Evolutionary conservation across 1,140 invertebrate genomes (phyloP), one percentile per base, ranked within the genome.

Genomic region (Nixonia krombeini): DNA sequence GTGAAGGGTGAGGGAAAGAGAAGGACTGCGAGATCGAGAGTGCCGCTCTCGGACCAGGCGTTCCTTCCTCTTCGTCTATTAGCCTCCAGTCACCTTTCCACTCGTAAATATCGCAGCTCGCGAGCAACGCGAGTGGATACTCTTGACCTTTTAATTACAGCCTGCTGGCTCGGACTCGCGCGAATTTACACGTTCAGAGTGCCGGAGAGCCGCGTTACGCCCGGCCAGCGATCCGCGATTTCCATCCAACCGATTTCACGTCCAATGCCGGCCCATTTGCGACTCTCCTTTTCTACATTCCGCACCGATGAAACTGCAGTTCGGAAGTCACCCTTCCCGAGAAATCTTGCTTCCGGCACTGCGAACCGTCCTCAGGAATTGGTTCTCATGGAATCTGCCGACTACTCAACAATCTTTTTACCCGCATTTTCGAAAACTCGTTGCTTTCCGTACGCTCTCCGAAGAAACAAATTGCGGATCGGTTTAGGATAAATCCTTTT

Each of bases 11-110:
- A 16, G 29, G 25, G 41, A 29, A 42, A 13, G 53, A 50, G 46
- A 46, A 13, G 23, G n/a, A 37, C 4, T 21, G 21, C 13, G 47
- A 52, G 52, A 61, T 63, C 33, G 28, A 47, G 33, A 56, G 44
- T 42, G 41, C 26, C 6, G 21, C 21, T 3, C 6, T n/a, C n/a
- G n/a, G n/a, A n/a, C n/a, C n/a, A n/a, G 47, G 51, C 21, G 41
- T 56, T 45, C 50, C 38, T 65, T 63, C 44, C 50, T 65, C 52
- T 64, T 76, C 58, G 59, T 68, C 74, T 74, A 74, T 74, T 76
- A 71, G 67, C 67, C 63, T 42, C 33, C 31, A 68, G 72, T 72
- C 56, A 65, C 37, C 46, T 57, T 57, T 58, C 42, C 25, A 40
- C 15, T 40, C 58, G 70, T 71, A 72, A 73, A 74, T 69, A 74